Percentiles rank a stretch among this genome's conserved stretches.
phyloP scores from a whole-genome alignment of 2,888 invertebrate species.

The Exocentrus adspersus region DNA sequence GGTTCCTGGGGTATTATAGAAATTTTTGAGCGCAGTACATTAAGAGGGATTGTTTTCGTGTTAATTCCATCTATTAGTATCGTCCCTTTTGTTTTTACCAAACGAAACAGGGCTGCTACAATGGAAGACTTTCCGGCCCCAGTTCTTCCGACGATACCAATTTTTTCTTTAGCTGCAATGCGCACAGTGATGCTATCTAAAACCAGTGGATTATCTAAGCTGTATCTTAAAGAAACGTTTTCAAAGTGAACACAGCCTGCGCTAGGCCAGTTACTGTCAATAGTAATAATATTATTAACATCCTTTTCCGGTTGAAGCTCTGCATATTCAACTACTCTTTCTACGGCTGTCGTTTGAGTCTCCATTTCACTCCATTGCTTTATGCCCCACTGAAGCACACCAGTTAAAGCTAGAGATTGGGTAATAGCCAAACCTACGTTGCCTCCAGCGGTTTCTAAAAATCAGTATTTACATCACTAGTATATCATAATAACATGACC shows the following conservation, averaged over 20 bases:
- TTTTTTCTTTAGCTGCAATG: constrained; percentile 74
- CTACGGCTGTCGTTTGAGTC: constrained; percentile 91
- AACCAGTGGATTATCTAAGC: constrained; percentile 74
- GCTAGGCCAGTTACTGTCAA: constrained; percentile 71
- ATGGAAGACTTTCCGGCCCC: constrained; percentile 84
- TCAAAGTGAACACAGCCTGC: constrained; percentile 74
- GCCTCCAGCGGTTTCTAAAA: constrained; percentile 56
- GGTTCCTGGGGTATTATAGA: constrained; percentile 90
- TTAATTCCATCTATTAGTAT: constrained; percentile 83
- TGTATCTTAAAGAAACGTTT: constrained; percentile 76
- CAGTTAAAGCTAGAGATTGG: constrained; percentile 57
- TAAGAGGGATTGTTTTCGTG: constrained; percentile 74
- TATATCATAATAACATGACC: no score
- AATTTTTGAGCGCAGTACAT: constrained; percentile 77
- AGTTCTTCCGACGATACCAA: constrained; percentile 83
- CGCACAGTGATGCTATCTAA: constrained; percentile 60
- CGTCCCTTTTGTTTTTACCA: constrained; percentile 79
- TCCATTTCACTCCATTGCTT: constrained; percentile 60
- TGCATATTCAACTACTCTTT: constrained; percentile 86
- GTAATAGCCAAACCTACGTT: constrained; percentile 60
- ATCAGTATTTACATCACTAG: no score
- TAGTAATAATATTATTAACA: constrained; percentile 20
- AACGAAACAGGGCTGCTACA: constrained; percentile 80
- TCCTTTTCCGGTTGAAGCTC: constrained; percentile 70
- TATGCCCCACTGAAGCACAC: constrained; percentile 89